A percentile compares a stretch with the other conserved stretches of the same genome.
Evolutionary conservation across 2,113 vertebrate species (phyloP).

Genomic region (Lampris megalopsis): DNA sequence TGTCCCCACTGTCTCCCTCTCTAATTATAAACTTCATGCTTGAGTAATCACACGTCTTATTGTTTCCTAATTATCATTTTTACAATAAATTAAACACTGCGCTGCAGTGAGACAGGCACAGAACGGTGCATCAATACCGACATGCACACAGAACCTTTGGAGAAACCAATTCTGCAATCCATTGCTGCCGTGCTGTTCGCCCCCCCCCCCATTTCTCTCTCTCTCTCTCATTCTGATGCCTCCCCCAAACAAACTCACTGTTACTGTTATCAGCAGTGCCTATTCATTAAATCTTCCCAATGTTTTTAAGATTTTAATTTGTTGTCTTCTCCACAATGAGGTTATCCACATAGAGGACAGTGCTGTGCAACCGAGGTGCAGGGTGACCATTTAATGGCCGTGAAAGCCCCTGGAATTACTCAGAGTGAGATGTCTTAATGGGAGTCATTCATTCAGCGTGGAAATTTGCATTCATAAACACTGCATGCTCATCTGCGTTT

Average conservation of each 20-base stretch:
- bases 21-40: conserved; percentile 87
- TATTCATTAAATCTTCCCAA: conserved; percentile 70
- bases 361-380: conserved; percentile 50
- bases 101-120: conserved; percentile 71
- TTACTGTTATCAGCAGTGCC: conserved; percentile 70
- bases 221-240: conserved; percentile 34
- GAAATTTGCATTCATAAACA: conserved; percentile 58
- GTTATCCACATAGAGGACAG: conserved; percentile 50
- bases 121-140: conserved; percentile 77
- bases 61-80: conserved; percentile 87
- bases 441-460: conserved; percentile 50
- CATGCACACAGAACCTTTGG: conserved; percentile 57
- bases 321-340: conserved; percentile 63
- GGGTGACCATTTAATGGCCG: conserved; percentile 62
- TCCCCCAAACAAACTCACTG: conserved; percentile 50
- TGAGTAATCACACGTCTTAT: conserved; percentile 85
- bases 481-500: conserved; percentile 22
- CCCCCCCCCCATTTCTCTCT: not conserved
- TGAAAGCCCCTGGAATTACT: conserved; percentile 55
- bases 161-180: conserved; percentile 47
- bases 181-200: not conserved
- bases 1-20: conserved; percentile 79
- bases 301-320: conserved; percentile 76
- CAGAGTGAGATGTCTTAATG: conserved; percentile 68
- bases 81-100: conserved; percentile 86